These are phyloP conservation scores for Hirtodrosophila cameraria DNA, from an alignment of 2,888 invertebrate species.

Conservation along the genomic window DNA sequence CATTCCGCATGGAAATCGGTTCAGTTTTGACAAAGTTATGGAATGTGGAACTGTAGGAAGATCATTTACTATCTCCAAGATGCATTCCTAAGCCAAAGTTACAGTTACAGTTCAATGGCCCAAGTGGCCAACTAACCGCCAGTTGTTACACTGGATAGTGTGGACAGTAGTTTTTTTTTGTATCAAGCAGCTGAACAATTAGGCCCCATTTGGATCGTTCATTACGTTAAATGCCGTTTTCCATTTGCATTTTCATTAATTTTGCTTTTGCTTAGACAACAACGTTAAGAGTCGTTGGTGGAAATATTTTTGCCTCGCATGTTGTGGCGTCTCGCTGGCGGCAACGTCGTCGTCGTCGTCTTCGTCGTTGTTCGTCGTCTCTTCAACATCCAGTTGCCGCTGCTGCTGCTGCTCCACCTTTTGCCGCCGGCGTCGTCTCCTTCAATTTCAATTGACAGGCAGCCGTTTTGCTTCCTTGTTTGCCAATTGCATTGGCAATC, in stretches of 20 bases:
- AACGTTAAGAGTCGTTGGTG: conserved; percentile 7
- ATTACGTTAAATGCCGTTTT: conserved; percentile 53
- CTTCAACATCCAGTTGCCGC: conserved; percentile 35
- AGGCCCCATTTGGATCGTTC: conserved; percentile 50
- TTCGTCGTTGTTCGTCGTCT: conserved; percentile 8
- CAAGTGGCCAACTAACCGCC: conserved; percentile 20
- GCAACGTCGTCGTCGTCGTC: conserved; percentile 15
- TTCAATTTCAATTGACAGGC: conserved; percentile 70
- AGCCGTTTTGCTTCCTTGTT: conserved; percentile 71
- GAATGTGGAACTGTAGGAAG: too few species aligned
- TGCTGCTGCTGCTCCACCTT: conserved; percentile 53
- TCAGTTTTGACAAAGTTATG: too few species aligned
- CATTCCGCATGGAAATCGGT: too few species aligned
- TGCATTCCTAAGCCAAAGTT: conserved; percentile 8
- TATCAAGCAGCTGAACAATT: conserved; percentile 62
- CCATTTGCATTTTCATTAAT: conserved; percentile 67
- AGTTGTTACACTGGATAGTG: conserved; percentile 10
- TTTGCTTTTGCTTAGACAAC: conserved; percentile 40
- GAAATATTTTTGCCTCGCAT: conserved; percentile 21
- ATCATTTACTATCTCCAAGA: too few species aligned
- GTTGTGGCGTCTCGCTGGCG: conserved; percentile 41
- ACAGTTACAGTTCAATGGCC: conserved; percentile 22
- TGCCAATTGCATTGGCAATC: conserved; percentile 69
- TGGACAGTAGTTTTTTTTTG: too few species aligned
- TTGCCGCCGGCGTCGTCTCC: conserved; percentile 40